Evolutionary conservation across 2,113 vertebrate species (phyloP).

Genomic region (Rissa tridactyla): DNA sequence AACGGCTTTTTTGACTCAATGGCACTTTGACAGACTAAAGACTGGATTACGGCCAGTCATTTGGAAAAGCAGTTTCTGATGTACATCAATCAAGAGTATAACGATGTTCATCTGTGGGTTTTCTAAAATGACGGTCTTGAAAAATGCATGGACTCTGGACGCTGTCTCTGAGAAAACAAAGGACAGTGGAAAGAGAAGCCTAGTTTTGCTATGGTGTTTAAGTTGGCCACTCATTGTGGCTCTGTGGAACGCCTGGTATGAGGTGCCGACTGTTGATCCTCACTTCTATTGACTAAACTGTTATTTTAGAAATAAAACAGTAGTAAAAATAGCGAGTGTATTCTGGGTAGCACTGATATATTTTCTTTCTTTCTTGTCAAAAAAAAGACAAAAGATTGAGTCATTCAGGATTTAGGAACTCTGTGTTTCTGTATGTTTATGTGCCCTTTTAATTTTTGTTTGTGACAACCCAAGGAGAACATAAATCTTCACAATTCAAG

Average conservation of each 20-base stretch:
- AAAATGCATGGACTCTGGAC: background rate
- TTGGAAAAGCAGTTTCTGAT: background rate
- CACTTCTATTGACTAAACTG: background rate
- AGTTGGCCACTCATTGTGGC: background rate
- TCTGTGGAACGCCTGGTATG: background rate
- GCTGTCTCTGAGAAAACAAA: background rate
- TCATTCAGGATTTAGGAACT: background rate
- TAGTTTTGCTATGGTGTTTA: background rate
- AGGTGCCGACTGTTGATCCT: background rate
- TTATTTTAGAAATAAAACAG: background rate
- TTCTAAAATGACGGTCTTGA: background rate
- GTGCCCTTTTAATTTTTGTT: background rate
- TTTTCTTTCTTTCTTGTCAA: background rate
- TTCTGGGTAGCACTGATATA: background rate
- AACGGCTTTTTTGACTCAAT: background rate
- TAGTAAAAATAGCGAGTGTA: constrained; percentile 4
- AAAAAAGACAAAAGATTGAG: background rate
- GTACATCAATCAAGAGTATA: background rate
- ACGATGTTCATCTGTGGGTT: background rate
- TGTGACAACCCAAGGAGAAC: background rate
- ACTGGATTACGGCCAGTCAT: background rate
- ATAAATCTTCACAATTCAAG: background rate
- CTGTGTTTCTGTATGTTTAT: background rate
- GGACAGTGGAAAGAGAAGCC: background rate
- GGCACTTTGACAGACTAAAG: background rate